A percentile compares a stretch with the other conserved stretches of the same genome.
These are phyloP conservation scores for Cephonodes hylas DNA, from an alignment of 2,888 invertebrate species.

Conservation along the genomic window DNA sequence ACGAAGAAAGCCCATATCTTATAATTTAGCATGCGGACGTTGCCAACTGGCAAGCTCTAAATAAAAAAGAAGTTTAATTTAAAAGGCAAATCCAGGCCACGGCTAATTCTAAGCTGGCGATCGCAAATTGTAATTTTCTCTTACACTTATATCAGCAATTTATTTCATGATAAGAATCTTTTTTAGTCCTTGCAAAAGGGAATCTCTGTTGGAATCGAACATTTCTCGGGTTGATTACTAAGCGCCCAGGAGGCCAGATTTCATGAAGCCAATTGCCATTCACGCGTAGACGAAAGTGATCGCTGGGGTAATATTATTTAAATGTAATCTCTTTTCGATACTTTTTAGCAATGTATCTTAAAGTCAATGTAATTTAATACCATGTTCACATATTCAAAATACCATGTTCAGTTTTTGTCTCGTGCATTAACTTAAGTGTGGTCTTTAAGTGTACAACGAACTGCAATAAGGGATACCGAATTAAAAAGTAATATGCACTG, in stretches of 20 bases:
- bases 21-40: constrained; percentile 29
- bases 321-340: constrained; percentile 80
- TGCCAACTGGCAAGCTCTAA: constrained; percentile 24
- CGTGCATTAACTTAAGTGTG: background rate
- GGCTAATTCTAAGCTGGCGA: constrained; percentile 62
- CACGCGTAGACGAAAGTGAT: constrained; percentile 74
- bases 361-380: constrained; percentile 29
- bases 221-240: constrained; percentile 71
- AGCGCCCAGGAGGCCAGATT: constrained; percentile 76
- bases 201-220: constrained; percentile 69
- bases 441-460: background rate
- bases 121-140: constrained; percentile 74
- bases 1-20: constrained; percentile 17
- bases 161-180: constrained; percentile 73
- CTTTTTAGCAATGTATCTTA: constrained; percentile 58
- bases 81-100: constrained; percentile 38
- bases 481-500: background rate
- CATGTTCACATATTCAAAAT: background rate
- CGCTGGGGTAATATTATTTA: constrained; percentile 79
- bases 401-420: background rate
- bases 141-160: constrained; percentile 64
- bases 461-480: background rate
- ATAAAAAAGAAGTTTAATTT: constrained; percentile 28
- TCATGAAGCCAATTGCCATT: constrained; percentile 72
- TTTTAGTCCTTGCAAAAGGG: constrained; percentile 71